phyloP scores from a whole-genome alignment of 2,888 invertebrate species.

The Drosophila histrio region DNA sequence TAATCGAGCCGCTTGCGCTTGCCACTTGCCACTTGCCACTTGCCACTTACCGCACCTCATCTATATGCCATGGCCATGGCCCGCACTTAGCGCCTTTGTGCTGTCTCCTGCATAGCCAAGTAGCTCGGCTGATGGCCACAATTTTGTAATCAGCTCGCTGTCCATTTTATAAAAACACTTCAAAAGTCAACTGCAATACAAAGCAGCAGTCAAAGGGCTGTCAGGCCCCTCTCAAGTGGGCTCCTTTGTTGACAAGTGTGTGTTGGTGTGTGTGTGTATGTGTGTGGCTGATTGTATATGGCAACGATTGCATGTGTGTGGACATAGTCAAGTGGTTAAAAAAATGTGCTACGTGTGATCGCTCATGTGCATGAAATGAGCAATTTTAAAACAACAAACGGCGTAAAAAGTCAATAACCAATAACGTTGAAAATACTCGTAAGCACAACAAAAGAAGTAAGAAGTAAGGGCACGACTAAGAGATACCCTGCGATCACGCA shows the following conservation, averaged over 20 bases:
- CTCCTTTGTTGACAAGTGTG: constrained; percentile 39
- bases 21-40: not conserved
- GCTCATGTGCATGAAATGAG: constrained; percentile 72
- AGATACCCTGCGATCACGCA: not conserved
- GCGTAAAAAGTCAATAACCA: constrained; percentile 63
- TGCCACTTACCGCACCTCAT: constrained; percentile 32
- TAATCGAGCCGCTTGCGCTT: constrained; percentile 41
- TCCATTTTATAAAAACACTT: constrained; percentile 58
- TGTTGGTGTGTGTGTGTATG: not conserved
- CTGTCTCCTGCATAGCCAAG: constrained; percentile 60
- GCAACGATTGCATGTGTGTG: constrained; percentile 1
- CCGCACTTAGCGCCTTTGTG: constrained; percentile 65
- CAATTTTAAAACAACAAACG: constrained; percentile 71
- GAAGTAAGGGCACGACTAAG: not conserved
- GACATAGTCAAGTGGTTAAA: constrained; percentile 25
- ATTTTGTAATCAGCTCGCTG: constrained; percentile 70
- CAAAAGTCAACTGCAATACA: constrained; percentile 53
- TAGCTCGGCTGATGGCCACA: constrained; percentile 45
- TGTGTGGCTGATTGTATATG: not conserved
- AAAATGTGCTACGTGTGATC: constrained; percentile 59
- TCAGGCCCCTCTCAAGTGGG: constrained; percentile 35
- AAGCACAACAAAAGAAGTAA: not conserved
- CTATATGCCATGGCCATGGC: constrained; percentile 38
- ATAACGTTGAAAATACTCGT: constrained; percentile 40
- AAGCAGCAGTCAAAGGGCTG: constrained; percentile 54